phyloP scores from a whole-genome alignment of 2,113 vertebrate genomes.

The Sinocyclocheilus anophthalmus region DNA sequence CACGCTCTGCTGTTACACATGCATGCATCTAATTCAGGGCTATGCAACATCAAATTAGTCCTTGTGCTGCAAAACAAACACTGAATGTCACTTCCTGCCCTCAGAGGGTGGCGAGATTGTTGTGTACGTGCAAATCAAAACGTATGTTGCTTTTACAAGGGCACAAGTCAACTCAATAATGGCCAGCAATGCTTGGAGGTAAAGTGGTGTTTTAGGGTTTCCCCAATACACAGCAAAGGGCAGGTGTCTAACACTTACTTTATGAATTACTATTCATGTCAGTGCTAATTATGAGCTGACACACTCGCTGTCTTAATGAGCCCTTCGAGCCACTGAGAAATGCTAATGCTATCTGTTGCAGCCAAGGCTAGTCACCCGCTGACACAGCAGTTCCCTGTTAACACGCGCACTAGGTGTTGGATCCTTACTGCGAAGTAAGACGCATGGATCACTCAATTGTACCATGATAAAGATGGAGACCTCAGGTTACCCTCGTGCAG shows the following conservation, averaged over 20 bases:
- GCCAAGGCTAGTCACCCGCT: constrained; percentile 19
- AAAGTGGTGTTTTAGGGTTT: not conserved
- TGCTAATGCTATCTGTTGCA: constrained; percentile 49
- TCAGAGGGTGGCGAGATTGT: not conserved
- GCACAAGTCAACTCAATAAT: not conserved
- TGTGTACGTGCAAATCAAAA: not conserved
- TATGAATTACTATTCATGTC: constrained; percentile 40
- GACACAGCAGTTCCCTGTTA: constrained; percentile 39
- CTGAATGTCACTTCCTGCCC: not conserved
- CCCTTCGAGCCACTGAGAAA: constrained; percentile 32
- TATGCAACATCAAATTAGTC: constrained; percentile 45
- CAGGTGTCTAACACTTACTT: constrained; percentile 39
- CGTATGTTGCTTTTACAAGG: not conserved
- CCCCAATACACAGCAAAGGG: not conserved
- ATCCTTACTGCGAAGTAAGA: constrained; percentile 10
- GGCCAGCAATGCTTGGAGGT: not conserved
- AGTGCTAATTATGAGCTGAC: constrained; percentile 47
- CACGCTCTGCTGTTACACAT: constrained; percentile 12
- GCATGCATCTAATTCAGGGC: constrained; percentile 24
- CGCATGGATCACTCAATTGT: not conserved
- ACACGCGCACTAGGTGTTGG: not conserved
- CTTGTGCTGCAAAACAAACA: constrained; percentile 28
- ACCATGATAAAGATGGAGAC: constrained; percentile 18
- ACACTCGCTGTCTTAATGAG: constrained; percentile 37
- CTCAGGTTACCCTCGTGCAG: not conserved